phyloP scores from a whole-genome alignment of 2,113 vertebrate species.

The Pseudonaja textilis region DNA sequence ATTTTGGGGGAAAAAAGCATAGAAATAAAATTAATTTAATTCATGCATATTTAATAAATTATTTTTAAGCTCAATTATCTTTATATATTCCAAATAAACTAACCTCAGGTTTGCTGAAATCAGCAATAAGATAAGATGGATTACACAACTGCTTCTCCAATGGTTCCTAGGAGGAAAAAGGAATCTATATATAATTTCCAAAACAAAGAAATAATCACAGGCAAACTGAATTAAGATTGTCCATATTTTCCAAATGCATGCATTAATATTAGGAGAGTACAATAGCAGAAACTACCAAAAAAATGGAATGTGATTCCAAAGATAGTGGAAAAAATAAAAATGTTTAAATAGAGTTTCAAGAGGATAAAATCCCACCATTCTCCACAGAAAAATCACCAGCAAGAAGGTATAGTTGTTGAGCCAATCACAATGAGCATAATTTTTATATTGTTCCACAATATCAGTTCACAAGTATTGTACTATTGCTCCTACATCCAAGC shows the following conservation, averaged over 20 bases:
- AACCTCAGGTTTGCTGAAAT: slow-evolving; percentile 97
- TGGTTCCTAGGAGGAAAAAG: slow-evolving; percentile 75
- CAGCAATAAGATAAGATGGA: slow-evolving; percentile 81
- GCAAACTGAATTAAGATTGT: not conserved
- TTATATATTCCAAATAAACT: slow-evolving; percentile 31
- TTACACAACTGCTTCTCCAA: slow-evolving; percentile 85
- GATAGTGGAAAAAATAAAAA: not conserved
- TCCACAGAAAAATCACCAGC: not conserved
- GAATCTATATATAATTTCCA: not conserved
- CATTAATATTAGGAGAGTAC: not conserved
- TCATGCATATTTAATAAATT: not conserved
- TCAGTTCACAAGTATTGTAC: not conserved
- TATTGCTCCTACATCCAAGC: not conserved
- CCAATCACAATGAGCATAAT: not conserved
- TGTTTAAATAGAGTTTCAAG: not conserved
- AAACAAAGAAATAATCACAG: not conserved
- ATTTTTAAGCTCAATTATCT: not conserved
- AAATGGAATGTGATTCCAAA: not conserved
- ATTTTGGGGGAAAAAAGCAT: not conserved
- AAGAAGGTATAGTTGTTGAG: not conserved
- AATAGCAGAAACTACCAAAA: not conserved
- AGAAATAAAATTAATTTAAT: not conserved
- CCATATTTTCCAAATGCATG: not conserved
- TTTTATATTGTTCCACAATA: not conserved
- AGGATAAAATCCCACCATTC: not conserved